These are phyloP conservation scores for Montipora capricornis DNA, from an alignment of 64 coral and sea anemone genomes.

Conservation along the genomic window DNA sequence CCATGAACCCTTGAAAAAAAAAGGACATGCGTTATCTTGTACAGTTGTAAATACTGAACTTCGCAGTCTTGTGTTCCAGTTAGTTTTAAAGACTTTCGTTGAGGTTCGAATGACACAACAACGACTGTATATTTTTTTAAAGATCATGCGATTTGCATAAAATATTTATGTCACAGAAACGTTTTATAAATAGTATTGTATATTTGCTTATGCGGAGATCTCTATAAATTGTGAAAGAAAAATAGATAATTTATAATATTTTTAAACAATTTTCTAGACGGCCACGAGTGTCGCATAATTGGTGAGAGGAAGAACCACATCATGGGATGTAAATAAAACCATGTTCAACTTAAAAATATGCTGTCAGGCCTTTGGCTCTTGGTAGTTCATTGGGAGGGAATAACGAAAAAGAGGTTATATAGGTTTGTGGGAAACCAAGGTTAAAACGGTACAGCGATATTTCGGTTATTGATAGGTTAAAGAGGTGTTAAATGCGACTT, in stretches of 20 bases:
- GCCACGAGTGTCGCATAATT: constrained; percentile 40
- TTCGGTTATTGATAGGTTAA: too few relatives aligned
- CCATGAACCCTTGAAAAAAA: not conserved
- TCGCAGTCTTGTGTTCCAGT: constrained; percentile 22
- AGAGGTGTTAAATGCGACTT: too few relatives aligned
- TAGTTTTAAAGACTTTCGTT: constrained; percentile 31
- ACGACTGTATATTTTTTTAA: constrained; percentile 53
- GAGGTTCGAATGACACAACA: constrained; percentile 2
- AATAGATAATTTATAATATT: constrained; percentile 69
- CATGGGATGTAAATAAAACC: constrained; percentile 54
- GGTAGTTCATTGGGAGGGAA: too few relatives aligned
- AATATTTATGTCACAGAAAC: constrained; percentile 57
- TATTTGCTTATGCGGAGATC: constrained; percentile 66
- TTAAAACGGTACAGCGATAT: too few relatives aligned
- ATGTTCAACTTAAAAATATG: constrained; percentile 4
- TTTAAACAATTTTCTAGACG: constrained; percentile 50
- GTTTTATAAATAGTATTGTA: constrained; percentile 63
- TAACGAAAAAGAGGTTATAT: too few relatives aligned
- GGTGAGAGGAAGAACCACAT: constrained; percentile 17
- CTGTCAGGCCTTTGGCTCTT: too few relatives aligned
- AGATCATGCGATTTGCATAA: constrained; percentile 43
- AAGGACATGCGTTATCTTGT: constrained; percentile 1
- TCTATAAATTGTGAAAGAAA: constrained; percentile 59
- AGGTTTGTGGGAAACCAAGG: too few relatives aligned
- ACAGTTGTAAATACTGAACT: constrained; percentile 49